Evolutionary conservation across 2,113 vertebrate species (phyloP).

Genomic region (Strix uralensis): DNA sequence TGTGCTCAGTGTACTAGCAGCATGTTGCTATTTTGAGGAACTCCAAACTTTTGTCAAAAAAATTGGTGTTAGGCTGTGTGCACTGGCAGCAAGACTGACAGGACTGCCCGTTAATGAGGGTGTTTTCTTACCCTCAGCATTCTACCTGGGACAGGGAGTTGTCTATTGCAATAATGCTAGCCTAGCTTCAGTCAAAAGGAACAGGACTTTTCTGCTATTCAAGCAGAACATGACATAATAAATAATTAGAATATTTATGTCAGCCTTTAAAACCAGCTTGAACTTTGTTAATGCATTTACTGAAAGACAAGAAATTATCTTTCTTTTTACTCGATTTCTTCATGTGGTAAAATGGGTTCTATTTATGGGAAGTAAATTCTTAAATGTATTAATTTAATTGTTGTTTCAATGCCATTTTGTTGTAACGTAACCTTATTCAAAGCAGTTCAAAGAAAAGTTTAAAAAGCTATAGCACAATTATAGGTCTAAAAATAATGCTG

Average conservation of each 20-base stretch:
- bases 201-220: neutral
- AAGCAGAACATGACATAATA: neutral
- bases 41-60: neutral
- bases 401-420: neutral
- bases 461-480: neutral
- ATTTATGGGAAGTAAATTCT: neutral
- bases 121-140: neutral
- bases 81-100: neutral
- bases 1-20: neutral
- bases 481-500: neutral
- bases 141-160: neutral
- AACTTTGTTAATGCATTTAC: neutral
- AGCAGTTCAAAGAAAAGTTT: neutral
- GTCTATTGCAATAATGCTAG: neutral
- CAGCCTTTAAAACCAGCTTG: neutral
- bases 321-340: neutral
- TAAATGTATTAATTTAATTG: neutral
- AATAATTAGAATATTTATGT: neutral
- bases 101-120: neutral
- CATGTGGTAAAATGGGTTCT: neutral
- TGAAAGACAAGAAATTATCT: neutral
- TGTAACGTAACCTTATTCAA: neutral
- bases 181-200: neutral
- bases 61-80: neutral
- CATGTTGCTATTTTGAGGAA: neutral